Evolutionary conservation across 1,140 invertebrate species (phyloP).

Genomic region (Drosophila funebris): DNA sequence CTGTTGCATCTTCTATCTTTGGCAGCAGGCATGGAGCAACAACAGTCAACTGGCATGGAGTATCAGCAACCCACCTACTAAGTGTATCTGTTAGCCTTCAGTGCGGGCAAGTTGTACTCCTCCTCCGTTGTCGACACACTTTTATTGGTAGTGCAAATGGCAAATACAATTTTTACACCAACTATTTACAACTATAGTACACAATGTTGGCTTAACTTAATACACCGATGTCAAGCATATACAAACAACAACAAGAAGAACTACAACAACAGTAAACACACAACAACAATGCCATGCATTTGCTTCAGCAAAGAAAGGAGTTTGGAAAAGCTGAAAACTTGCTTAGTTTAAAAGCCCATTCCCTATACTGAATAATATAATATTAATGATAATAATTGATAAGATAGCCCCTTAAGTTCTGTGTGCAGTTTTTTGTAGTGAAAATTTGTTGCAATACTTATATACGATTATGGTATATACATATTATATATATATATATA

Average conservation of each 20-base stretch:
- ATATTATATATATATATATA: constrained; percentile 45
- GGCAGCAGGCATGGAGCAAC: constrained; percentile 69
- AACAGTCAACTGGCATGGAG: constrained; percentile 74
- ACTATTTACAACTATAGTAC: constrained; percentile 54
- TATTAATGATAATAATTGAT: constrained; percentile 68
- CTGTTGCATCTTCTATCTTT: constrained; percentile 15
- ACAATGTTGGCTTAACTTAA: constrained; percentile 67
- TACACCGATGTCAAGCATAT: constrained; percentile 77
- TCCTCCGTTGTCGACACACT: constrained; percentile 58
- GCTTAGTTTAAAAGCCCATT: constrained; percentile 29
- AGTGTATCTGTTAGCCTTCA: constrained; percentile 37
- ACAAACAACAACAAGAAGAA: constrained; percentile 50
- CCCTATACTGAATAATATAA: constrained; percentile 49
- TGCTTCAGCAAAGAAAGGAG: constrained; percentile 47
- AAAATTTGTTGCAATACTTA: constrained; percentile 77
- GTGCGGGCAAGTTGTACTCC: constrained; percentile 26
- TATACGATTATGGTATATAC: constrained; percentile 54
- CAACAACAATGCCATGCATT: constrained; percentile 48
- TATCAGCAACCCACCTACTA: constrained; percentile 83
- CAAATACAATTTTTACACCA: constrained; percentile 66
- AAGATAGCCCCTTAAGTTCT: constrained; percentile 75
- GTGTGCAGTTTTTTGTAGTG: constrained; percentile 78
- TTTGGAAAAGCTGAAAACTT: constrained; percentile 14
- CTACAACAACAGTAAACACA: constrained; percentile 39
- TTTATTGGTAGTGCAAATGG: constrained; percentile 74